Evolutionary conservation across 2,113 vertebrate species (phyloP).

Genomic region (Epinephelus cyanopodus): DNA sequence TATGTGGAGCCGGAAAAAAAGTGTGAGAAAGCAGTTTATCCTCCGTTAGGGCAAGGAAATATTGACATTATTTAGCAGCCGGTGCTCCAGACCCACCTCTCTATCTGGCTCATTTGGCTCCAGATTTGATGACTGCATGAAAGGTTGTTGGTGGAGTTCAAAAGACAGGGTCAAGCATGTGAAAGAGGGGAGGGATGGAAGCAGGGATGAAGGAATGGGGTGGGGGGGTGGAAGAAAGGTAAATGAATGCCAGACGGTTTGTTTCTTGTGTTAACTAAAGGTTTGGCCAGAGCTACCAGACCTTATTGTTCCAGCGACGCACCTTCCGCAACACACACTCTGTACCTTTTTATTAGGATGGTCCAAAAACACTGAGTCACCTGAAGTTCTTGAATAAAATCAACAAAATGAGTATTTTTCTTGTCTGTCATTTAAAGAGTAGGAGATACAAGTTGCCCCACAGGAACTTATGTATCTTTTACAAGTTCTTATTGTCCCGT

Average conservation of each 20-base stretch:
- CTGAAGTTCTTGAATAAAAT: too few relatives aligned
- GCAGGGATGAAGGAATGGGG: constrained; percentile 52
- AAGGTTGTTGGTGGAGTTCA: constrained; percentile 60
- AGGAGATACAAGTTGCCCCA: background rate
- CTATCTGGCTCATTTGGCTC: constrained; percentile 33
- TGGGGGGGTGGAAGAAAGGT: constrained; percentile 65
- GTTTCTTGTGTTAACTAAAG: constrained; percentile 65
- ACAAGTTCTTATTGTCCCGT: background rate
- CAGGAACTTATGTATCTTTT: background rate
- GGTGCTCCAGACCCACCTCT: constrained; percentile 12
- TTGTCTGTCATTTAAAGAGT: background rate
- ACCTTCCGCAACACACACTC: constrained; percentile 30
- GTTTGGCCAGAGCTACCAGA: constrained; percentile 61
- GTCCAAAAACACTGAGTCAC: background rate
- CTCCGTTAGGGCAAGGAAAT: constrained; percentile 49
- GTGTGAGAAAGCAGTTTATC: constrained; percentile 67
- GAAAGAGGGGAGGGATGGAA: constrained; percentile 55
- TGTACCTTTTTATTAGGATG: background rate
- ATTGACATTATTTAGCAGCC: constrained; percentile 54
- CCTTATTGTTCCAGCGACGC: constrained; percentile 45
- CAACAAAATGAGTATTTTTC: background rate
- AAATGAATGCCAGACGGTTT: constrained; percentile 73
- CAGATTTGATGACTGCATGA: constrained; percentile 47
- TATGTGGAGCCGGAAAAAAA: constrained; percentile 52
- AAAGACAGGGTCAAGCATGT: constrained; percentile 69